Evolutionary conservation across 2,113 vertebrate genomes (phyloP).

Genomic region (Chaetops frenatus): DNA sequence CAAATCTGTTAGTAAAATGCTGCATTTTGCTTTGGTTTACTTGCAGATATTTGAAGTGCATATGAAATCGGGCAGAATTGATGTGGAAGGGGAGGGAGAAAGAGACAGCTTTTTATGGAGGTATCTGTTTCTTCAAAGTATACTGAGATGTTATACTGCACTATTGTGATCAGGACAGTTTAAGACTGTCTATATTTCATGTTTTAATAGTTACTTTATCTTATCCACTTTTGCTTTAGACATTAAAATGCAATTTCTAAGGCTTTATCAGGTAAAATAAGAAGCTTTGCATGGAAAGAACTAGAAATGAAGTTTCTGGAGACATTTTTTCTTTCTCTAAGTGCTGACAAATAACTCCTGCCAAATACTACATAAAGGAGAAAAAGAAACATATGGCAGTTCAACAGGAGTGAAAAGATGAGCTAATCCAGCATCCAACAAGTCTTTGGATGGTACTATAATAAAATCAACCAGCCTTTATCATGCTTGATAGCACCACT

Average conservation of each 20-base stretch:
- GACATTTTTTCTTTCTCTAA: constrained; percentile 38
- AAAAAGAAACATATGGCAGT: constrained; percentile 63
- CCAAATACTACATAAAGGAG: constrained; percentile 50
- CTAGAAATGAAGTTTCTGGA: constrained; percentile 25
- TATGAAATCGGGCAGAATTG: neutral
- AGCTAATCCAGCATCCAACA: constrained; percentile 58
- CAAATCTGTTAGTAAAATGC: neutral
- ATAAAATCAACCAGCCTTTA: constrained; percentile 58
- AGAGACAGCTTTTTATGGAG: neutral
- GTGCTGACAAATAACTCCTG: constrained; percentile 55
- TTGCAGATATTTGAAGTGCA: constrained; percentile 18
- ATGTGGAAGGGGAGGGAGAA: neutral
- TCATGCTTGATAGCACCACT: constrained; percentile 61
- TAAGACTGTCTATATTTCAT: neutral
- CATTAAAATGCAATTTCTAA: neutral
- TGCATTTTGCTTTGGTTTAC: neutral
- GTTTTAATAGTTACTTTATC: neutral
- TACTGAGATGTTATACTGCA: neutral
- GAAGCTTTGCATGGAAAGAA: neutral
- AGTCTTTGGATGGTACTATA: constrained; percentile 56
- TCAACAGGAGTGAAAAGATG: constrained; percentile 60
- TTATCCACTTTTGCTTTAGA: neutral
- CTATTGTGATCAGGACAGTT: neutral
- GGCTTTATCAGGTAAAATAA: neutral
- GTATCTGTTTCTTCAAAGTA: neutral